A percentile compares a stretch with the other conserved stretches of the same genome.
Evolutionary conservation across 1,140 invertebrate species (phyloP).

Genomic region (Mylabris phalerata): DNA sequence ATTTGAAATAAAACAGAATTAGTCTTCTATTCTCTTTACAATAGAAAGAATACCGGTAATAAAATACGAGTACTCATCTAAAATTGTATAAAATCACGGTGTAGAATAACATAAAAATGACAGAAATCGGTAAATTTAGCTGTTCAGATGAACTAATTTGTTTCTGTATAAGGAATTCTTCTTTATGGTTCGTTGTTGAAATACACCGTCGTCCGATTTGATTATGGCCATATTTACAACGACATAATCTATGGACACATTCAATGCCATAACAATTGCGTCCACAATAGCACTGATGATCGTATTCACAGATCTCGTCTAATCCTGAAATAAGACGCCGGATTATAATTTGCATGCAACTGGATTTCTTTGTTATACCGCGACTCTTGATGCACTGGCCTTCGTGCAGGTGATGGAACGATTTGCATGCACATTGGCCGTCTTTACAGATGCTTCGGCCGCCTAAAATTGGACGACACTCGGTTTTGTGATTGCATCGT

Average conservation of each 20-base stretch:
- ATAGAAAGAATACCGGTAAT: too few species aligned
- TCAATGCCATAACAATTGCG: conserved; percentile 28
- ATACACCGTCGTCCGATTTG: conserved; percentile 22
- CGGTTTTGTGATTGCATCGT: conserved; percentile 20
- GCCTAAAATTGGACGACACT: conserved; percentile 26
- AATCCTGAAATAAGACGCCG: conserved; percentile 22
- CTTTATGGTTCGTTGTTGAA: too few species aligned
- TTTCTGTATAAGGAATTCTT: too few species aligned
- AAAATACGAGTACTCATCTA: too few species aligned
- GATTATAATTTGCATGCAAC: not conserved
- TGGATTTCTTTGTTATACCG: conserved; percentile 9
- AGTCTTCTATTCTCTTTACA: too few species aligned
- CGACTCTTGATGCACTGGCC: conserved; percentile 32
- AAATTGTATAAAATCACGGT: too few species aligned
- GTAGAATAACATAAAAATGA: too few species aligned
- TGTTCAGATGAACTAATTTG: too few species aligned
- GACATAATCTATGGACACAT: conserved; percentile 27
- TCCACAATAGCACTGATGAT: conserved; percentile 33
- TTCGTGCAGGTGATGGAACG: conserved; percentile 30
- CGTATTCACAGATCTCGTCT: conserved; percentile 27
- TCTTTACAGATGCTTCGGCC: conserved; percentile 28
- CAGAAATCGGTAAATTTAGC: too few species aligned
- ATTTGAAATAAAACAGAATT: too few species aligned
- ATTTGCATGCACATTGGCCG: conserved; percentile 26
- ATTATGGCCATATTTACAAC: conserved; percentile 28